Base-by-base conservation (phyloP, 2,888 invertebrate species). In the Pammene fasciana region DNA sequence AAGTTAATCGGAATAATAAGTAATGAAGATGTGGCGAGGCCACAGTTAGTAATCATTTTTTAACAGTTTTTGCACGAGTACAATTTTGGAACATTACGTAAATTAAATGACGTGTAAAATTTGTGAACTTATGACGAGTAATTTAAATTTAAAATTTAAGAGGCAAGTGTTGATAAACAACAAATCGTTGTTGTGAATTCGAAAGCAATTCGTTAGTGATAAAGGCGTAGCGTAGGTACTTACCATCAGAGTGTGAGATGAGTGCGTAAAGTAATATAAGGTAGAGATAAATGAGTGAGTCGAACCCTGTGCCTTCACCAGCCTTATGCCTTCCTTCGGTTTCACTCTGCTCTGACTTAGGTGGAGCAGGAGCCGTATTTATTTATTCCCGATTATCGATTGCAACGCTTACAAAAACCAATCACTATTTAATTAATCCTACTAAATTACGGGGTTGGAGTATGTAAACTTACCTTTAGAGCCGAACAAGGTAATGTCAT, bases 121-220 rank as follows among this genome's bases (percentile, higher is more conserved):
- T 76, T 74, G 77, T 72, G 76, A 80, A 81, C 76, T 77, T 78
- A 79, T 77, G 76, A 81, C 78, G 78, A 73, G 79, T 82, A 83
- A 79, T 76, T 77, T 78, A 78, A 78, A 78, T 70, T 74, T 73
- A 75, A 75, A 78, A 73, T 72, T 72, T 78, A 82, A 76, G 75
- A 71, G 73, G 76, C 76, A 77, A 78, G 76, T 72, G 79, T 83
- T 82, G 76, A 77, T 79, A 79, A 78, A 74, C 73, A 76, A 75
- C 61, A 77, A 45, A 71, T 68, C 68, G 81, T 85, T 78, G 76
- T 74, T 77, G 75, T 77, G 70, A 78, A 75, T 73, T 75, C 71
- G 72, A 78, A 81, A 77, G 70, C 75, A 77, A 79, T 79, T 79
- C 70, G 73, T 79, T 79, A 77, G 74, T 78, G 76, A 79, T 79